Evolutionary conservation across 2,113 vertebrate genomes (phyloP), one percentile per base, ranked within the genome.

Genomic region (Phalacrocorax brasilianus): DNA sequence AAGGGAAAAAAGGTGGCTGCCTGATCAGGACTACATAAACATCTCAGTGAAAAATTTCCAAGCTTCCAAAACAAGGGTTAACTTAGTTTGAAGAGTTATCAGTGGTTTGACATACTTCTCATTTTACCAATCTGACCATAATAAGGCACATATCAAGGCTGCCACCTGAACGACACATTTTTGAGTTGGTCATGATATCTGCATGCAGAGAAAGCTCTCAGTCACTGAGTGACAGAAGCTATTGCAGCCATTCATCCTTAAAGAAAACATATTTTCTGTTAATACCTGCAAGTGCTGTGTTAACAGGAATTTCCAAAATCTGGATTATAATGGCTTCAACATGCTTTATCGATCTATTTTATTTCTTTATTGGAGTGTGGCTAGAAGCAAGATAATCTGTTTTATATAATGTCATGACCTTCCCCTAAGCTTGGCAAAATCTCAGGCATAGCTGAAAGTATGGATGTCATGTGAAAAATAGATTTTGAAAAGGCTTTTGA

Each of bases 241-340:
- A 95, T 30, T 82, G 47, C 42, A 91, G 68, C 52, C 88, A 87
- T 33, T 91, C 89, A 91, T 56, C 84, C 72, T 58, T 77, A 94
- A 88, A 94, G 81, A 95, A 95, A 95, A 66, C 26, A 49, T 49
- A 80, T 93, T 96, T 97, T 91, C 73, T 84, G 58, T 50, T 79
- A 78, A 89, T 75, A 73, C 44, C 42, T 2, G 0, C 30, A 75
- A 84, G 58, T 76, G 33, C 88, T 91, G 52, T 84, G 53, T 44
- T 77, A 88, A 91, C 24, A 78, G 88, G 73, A 78, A 89, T 92
- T 92, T 95, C 91, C 87, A 92, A 93, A 87, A 82, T 93, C 93
- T 72, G 81, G 91, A 79, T 93, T 91, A 81, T 45, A 70, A 73
- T 73, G 44, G 11, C 50, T 95, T 92, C 66, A 80, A 52, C 59